Evolutionary conservation across 1,140 invertebrate genomes (phyloP).

Genomic region (Drosophila rhopaloa): DNA sequence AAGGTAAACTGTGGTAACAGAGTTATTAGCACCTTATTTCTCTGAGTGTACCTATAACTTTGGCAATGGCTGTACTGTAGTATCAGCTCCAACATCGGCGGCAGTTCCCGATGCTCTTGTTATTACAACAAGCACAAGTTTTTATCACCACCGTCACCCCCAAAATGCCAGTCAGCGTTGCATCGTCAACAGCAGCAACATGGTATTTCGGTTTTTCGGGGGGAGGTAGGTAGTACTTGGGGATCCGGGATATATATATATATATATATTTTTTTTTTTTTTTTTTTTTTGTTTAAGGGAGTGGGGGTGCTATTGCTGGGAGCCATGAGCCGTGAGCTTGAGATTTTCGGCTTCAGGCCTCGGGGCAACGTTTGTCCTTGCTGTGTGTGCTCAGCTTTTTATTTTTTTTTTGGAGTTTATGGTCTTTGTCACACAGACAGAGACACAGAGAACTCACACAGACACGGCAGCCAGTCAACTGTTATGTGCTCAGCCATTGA

Average conservation of each 20-base stretch:
- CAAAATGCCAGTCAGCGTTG: conserved; percentile 79
- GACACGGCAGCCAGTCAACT: conserved; percentile 75
- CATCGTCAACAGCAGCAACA: conserved; percentile 63
- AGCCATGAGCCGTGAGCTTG: conserved; percentile 46
- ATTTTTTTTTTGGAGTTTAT: conserved; percentile 57
- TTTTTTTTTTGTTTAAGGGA: neutral
- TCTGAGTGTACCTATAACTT: neutral
- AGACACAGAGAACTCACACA: conserved; percentile 56
- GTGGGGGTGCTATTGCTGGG: conserved; percentile 13
- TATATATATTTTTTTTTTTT: neutral
- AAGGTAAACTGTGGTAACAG: neutral
- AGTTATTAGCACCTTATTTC: neutral
- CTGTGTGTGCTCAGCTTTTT: conserved; percentile 62
- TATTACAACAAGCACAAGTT: conserved; percentile 80
- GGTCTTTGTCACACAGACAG: conserved; percentile 75
- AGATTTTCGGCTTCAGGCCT: conserved; percentile 15
- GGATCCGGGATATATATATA: conserved; percentile 1
- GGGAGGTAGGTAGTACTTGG: neutral
- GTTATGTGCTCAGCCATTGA: conserved; percentile 81
- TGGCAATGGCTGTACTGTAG: conserved; percentile 9
- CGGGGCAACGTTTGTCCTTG: conserved; percentile 60
- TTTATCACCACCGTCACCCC: conserved; percentile 77
- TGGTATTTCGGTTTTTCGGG: neutral
- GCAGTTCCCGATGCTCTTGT: conserved; percentile 64
- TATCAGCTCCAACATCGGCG: conserved; percentile 19